Conservation (phyloP, 2,888 invertebrate species). For the Mongoloraphidia duomilia region DNA sequence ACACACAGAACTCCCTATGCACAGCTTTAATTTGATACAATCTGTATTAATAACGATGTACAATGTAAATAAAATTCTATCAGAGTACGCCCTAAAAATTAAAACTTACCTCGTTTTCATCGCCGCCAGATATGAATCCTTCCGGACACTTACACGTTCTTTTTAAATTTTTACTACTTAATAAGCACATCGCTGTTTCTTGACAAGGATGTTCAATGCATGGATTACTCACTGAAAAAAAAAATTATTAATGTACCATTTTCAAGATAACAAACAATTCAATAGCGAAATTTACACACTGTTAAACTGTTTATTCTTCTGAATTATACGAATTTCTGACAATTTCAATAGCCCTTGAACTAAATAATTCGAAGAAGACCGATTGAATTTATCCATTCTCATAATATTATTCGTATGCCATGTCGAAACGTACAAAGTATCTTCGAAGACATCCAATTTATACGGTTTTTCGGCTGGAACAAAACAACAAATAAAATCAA, state of each 20-base stretch:
- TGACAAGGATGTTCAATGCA: conserved; percentile 45
- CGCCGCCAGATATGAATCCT: conserved; percentile 28
- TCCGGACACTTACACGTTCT: conserved; percentile 41
- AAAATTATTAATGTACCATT: neutral
- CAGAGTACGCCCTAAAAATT: too few relatives aligned
- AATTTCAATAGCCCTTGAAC: conserved; percentile 39
- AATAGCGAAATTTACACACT: conserved; percentile 23
- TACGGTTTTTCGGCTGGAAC: conserved; percentile 44
- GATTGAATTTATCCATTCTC: conserved; percentile 51
- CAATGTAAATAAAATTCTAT: too few relatives aligned
- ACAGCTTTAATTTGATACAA: too few relatives aligned
- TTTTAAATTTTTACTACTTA: conserved; percentile 15
- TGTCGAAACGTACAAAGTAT: conserved; percentile 49
- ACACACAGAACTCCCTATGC: too few relatives aligned
- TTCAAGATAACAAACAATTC: too few relatives aligned
- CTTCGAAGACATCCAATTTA: conserved; percentile 61
- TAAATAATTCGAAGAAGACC: conserved; percentile 38
- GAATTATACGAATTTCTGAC: conserved; percentile 51
- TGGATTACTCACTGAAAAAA: conserved; percentile 34
- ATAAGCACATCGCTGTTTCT: conserved; percentile 42
- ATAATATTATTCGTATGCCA: conserved; percentile 46
- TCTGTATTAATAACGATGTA: too few relatives aligned
- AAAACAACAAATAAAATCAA: conserved; percentile 9
- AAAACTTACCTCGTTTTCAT: conserved; percentile 14
- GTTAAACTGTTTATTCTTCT: conserved; percentile 46